phyloP scores from a whole-genome alignment of 2,797 vertebrate genomes.

The Eulemur coronatus region DNA sequence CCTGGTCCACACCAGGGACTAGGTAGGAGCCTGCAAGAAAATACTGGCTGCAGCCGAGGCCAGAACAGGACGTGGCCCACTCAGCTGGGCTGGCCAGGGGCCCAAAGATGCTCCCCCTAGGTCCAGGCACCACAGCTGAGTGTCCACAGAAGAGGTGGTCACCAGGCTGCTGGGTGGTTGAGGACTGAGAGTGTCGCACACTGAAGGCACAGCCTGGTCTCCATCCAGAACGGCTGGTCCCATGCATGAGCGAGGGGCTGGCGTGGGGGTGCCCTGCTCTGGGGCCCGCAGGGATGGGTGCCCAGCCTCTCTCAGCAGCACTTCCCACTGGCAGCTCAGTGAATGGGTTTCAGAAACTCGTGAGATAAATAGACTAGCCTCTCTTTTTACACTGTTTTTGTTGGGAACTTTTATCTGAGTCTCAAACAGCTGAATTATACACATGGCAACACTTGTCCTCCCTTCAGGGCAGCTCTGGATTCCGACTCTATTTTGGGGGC shows the following conservation, averaged over 20 bases:
- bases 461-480: neutral
- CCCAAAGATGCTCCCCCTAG: neutral
- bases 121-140: neutral
- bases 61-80: neutral
- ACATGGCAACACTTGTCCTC: neutral
- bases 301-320: neutral
- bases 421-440: neutral
- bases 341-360: neutral
- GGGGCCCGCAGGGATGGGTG: neutral
- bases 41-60: neutral
- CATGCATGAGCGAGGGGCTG: accelerated
- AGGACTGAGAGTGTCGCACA: neutral
- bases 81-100: neutral
- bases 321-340: neutral
- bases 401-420: neutral
- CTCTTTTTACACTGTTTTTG: neutral
- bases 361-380: neutral
- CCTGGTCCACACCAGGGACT: neutral
- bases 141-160: neutral
- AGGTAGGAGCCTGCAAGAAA: neutral
- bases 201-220: neutral
- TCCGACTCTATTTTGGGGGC: neutral
- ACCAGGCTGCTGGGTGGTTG: neutral
- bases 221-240: neutral
- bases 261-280: neutral